A percentile compares a stretch with the other conserved stretches of the same genome.
Conservation (phyloP, 2,888 invertebrate species). For the Stenoptilia bipunctidactyla region DNA sequence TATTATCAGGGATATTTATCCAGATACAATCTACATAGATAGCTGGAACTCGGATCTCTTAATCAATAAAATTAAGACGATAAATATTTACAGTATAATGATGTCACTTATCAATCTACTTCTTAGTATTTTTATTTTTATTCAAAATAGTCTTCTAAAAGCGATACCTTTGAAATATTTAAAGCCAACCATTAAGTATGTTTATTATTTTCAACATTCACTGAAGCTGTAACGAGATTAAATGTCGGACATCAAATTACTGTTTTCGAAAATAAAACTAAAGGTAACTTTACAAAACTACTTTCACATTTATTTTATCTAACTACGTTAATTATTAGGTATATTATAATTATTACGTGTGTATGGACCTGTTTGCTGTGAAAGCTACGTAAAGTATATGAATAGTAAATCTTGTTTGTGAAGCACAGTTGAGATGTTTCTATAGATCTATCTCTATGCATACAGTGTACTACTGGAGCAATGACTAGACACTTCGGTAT, state of each 20-base stretch:
- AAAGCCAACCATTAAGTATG: constrained; percentile 27
- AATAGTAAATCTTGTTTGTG: constrained; percentile 35
- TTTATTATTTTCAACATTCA: constrained; percentile 44
- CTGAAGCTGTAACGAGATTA: constrained; percentile 45
- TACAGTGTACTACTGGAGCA: constrained; percentile 30
- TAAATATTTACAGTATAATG: constrained; percentile 46
- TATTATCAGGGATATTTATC: constrained; percentile 51
- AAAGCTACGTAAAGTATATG: constrained; percentile 32
- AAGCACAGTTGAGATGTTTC: constrained; percentile 35
- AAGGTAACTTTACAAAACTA: constrained; percentile 41
- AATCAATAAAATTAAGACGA: constrained; percentile 33
- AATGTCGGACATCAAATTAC: background rate
- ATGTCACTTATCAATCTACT: constrained; percentile 46
- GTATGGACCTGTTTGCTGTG: constrained; percentile 24
- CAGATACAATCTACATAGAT: background rate
- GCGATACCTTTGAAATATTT: constrained; percentile 27
- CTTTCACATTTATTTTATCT: constrained; percentile 48
- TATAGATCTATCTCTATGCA: constrained; percentile 40
- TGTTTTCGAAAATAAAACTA: background rate
- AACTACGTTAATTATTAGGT: constrained; percentile 40
- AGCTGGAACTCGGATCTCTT: constrained; percentile 24
- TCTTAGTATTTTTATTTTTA: constrained; percentile 32
- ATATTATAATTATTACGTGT: no score
- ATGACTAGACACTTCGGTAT: constrained; percentile 43
- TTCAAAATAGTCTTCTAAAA: constrained; percentile 50